Percentiles rank a stretch among this genome's conserved stretches.
phyloP scores from a whole-genome alignment of 2,113 vertebrate species.

The Solea solea region DNA sequence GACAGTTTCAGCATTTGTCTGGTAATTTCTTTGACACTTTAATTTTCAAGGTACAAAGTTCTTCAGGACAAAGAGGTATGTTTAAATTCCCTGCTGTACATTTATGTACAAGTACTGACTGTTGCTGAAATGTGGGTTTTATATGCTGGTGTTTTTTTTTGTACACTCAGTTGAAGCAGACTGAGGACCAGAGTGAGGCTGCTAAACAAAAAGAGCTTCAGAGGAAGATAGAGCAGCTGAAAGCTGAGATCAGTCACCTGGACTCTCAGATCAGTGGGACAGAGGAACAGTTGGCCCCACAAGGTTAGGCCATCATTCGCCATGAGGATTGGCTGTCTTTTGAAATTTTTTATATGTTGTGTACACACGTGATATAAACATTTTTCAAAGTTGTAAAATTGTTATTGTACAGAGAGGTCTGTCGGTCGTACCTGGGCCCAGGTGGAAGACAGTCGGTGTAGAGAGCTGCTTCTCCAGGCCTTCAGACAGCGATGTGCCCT shows the following conservation, averaged over 20 bases:
- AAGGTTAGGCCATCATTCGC: constrained; percentile 75
- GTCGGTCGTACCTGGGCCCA: constrained; percentile 55
- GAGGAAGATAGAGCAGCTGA: constrained; percentile 77
- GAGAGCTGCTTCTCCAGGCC: constrained; percentile 75
- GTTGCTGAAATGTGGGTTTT: not conserved
- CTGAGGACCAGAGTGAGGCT: constrained; percentile 70
- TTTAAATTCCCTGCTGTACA: not conserved
- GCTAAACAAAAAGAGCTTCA: constrained; percentile 77
- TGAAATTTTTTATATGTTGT: not conserved
- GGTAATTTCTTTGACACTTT: constrained; percentile 62
- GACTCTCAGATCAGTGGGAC: constrained; percentile 82
- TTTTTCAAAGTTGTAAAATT: not conserved
- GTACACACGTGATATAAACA: not conserved
- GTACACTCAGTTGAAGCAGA: constrained; percentile 63
- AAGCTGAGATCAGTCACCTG: constrained; percentile 81
- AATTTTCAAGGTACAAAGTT: constrained; percentile 76
- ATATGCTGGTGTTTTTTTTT: constrained; percentile 7
- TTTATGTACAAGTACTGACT: not conserved
- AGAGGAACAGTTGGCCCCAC: constrained; percentile 79
- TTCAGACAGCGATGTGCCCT: constrained; percentile 65
- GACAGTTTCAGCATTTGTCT: not conserved
- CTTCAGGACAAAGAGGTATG: constrained; percentile 81
- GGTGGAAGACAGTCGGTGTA: constrained; percentile 61
- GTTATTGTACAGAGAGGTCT: constrained; percentile 65
- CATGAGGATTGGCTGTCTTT: not conserved